Evolutionary conservation across 2,797 vertebrate genomes (phyloP).

Genomic region (Hybognathus amarus): DNA sequence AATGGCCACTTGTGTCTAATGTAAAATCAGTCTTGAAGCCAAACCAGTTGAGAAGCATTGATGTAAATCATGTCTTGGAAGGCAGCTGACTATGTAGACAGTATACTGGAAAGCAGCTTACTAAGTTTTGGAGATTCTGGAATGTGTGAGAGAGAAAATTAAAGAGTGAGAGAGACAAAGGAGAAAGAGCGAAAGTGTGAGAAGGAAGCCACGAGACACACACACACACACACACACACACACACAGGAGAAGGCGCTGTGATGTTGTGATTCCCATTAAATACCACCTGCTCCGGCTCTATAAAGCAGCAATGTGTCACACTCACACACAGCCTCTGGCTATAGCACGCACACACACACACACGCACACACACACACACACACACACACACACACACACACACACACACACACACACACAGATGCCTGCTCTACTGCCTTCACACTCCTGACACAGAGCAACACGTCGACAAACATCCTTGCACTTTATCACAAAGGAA

Average conservation of each 20-base stretch:
- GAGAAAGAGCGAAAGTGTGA: conserved; percentile 1
- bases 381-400: conserved; percentile 1
- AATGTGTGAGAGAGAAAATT: conserved; percentile 17
- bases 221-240: background rate
- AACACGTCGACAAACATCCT: conserved; percentile 17
- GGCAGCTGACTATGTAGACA: background rate
- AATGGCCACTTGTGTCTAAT: background rate
- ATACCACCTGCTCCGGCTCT: conserved; percentile 65
- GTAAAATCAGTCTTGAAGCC: background rate
- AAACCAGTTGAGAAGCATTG: background rate
- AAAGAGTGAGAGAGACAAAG: conserved; percentile 16
- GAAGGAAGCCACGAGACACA: conserved; percentile 17
- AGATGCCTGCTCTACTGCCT: conserved; percentile 29
- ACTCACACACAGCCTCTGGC: conserved; percentile 55
- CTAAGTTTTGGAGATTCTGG: background rate
- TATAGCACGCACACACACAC: no score
- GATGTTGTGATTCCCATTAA: conserved; percentile 65
- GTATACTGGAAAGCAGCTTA: conserved; percentile 4
- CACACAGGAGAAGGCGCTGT: conserved; percentile 37
- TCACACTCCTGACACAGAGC: conserved; percentile 36
- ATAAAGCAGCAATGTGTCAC: conserved; percentile 62
- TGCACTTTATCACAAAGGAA: conserved; percentile 24
- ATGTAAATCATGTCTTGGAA: background rate
- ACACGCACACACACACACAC: conserved; percentile 39
- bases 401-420: conserved; percentile 36